These are phyloP conservation scores for Diarsia mendica DNA, from an alignment of 2,888 invertebrate genomes.

Conservation along the genomic window DNA sequence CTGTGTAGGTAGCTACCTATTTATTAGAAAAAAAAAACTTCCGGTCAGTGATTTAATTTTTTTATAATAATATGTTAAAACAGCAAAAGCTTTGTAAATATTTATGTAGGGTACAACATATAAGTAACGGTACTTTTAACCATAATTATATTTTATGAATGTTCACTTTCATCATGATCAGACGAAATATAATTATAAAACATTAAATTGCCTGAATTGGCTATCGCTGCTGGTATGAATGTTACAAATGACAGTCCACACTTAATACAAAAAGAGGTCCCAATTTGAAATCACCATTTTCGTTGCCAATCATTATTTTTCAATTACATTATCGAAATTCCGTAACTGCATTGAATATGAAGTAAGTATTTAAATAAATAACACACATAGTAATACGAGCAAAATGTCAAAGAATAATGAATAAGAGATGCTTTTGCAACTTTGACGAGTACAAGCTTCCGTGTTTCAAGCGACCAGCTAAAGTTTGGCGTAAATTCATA, in stretches of 20 bases:
- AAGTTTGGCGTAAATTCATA: constrained; percentile 47
- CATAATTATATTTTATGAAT: too few relatives aligned
- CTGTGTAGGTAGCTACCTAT: not conserved
- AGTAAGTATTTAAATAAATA: constrained; percentile 1
- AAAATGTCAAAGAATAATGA: constrained; percentile 29
- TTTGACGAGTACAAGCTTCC: constrained; percentile 45
- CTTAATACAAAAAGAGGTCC: too few relatives aligned
- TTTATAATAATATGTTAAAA: too few relatives aligned
- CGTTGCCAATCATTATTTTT: not conserved
- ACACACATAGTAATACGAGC: not conserved
- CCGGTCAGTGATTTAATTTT: too few relatives aligned
- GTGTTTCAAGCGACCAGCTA: constrained; percentile 22
- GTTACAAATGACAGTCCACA: too few relatives aligned
- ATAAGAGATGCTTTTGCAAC: constrained; percentile 34
- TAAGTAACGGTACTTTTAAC: too few relatives aligned
- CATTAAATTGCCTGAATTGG: too few relatives aligned
- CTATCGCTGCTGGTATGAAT: too few relatives aligned
- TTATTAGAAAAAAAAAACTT: not conserved
- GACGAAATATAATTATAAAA: too few relatives aligned
- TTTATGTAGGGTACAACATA: too few relatives aligned
- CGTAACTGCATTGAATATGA: not conserved
- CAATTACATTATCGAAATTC: constrained; percentile 1
- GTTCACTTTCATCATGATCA: too few relatives aligned
- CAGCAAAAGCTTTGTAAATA: too few relatives aligned
- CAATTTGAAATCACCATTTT: not conserved